phyloP scores from a whole-genome alignment of 2,888 invertebrate species.

The Pyrgus malvae region DNA sequence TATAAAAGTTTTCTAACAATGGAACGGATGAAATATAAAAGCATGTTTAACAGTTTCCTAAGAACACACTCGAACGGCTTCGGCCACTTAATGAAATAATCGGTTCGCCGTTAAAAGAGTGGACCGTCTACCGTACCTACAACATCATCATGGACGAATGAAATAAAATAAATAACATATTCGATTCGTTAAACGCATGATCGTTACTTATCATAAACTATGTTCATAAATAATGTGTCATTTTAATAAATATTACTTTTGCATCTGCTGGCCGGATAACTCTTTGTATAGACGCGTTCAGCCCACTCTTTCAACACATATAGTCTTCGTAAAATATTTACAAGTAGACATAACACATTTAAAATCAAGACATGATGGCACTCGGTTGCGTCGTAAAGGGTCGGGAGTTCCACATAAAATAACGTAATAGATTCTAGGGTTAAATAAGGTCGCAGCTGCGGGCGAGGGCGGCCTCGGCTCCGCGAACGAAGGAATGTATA shows the following conservation, averaged over 20 bases:
- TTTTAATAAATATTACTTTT: conserved; percentile 39
- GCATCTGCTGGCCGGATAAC: conserved; percentile 64
- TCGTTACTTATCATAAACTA: conserved; percentile 47
- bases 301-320: conserved; percentile 63
- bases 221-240: conserved; percentile 47
- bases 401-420: conserved; percentile 43
- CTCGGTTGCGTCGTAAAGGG: conserved; percentile 73
- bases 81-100: conserved; percentile 34
- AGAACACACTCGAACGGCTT: conserved; percentile 46
- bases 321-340: conserved; percentile 64
- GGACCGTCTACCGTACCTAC: conserved; percentile 42
- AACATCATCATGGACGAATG: conserved; percentile 52
- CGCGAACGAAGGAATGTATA: conserved; percentile 68
- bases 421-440: conserved; percentile 46
- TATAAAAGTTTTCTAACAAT: conserved; percentile 32
- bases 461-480: background rate
- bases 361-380: conserved; percentile 76
- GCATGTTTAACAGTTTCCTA: conserved; percentile 45
- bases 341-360: conserved; percentile 74
- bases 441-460: conserved; percentile 39
- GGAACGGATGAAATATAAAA: conserved; percentile 70
- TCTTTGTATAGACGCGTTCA: conserved; percentile 47
- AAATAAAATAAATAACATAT: conserved; percentile 49
- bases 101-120: conserved; percentile 53
- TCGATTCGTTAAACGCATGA: conserved; percentile 36